A percentile compares a stretch with the other conserved stretches of the same genome.
These are phyloP conservation scores for Gari tellinella DNA, from an alignment of 2,888 invertebrate species.

Conservation along the genomic window DNA sequence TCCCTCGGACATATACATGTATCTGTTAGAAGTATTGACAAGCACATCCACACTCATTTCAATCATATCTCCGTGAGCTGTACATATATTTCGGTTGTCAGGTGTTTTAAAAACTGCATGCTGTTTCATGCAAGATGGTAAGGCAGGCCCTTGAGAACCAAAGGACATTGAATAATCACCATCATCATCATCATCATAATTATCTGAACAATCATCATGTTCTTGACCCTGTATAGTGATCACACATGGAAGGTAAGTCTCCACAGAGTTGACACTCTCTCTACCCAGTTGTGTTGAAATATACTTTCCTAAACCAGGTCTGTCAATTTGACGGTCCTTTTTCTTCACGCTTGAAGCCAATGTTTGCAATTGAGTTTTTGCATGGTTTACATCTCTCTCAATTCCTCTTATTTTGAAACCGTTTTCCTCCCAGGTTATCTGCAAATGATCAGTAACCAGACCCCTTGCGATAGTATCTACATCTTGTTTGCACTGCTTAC, in stretches of 20 bases:
- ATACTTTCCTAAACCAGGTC: constrained; percentile 36
- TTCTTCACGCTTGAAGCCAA: constrained; percentile 13
- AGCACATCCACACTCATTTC: constrained; percentile 35
- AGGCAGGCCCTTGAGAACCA: background rate
- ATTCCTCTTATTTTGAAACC: constrained; percentile 33
- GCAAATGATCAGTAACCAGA: constrained; percentile 27
- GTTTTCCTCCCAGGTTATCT: constrained; percentile 5
- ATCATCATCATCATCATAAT: constrained; percentile 7
- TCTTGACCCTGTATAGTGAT: background rate
- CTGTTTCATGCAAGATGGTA: background rate
- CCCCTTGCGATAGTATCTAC: constrained; percentile 30
- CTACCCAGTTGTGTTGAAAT: constrained; percentile 29
- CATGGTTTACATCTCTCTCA: constrained; percentile 18
- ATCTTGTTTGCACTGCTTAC: constrained; percentile 35
- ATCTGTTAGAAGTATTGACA: constrained; percentile 31
- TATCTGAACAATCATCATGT: constrained; percentile 2
- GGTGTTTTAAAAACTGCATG: constrained; percentile 16
- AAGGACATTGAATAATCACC: background rate
- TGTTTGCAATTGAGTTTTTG: constrained; percentile 4
- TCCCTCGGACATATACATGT: constrained; percentile 31
- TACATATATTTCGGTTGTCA: constrained; percentile 28
- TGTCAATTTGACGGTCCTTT: constrained; percentile 18
- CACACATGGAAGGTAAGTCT: constrained; percentile 11
- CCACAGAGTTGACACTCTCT: constrained; percentile 16
- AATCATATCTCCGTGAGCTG: constrained; percentile 45